Base-by-base conservation (phyloP, 1,140 invertebrate species). In the Drosophila tsacasi region DNA sequence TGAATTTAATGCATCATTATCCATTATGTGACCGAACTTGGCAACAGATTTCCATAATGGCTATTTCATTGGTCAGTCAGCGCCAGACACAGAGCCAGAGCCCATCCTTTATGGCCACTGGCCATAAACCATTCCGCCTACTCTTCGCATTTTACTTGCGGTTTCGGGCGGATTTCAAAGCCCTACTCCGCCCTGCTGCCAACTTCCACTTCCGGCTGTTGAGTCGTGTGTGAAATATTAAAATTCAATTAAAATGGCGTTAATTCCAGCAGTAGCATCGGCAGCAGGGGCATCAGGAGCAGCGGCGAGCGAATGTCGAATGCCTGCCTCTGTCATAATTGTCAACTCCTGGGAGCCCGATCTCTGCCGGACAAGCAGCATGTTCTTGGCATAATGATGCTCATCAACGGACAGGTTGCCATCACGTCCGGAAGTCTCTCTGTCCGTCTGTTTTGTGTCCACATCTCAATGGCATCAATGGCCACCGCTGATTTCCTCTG, bases 171-270 rank as follows among this genome's bases (percentile, higher is more conserved):
- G 55, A 23, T 72, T 86, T 66, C 61, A 80, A 77, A 73, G 76
- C 83, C 84, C 59, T 60, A 35, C 39, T 25, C 35, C 37, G 52
- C 52, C 35, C 44, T 32, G 50, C 46, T 68, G 67, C 74, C 61
- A 67, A 65, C 71, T 64, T 64, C 71, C 83, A 83, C 66, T 87
- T 87, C 83, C 83, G 83, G 69, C 73, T 75, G 81, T 81, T 72
- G 85, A 78, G 75, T 78, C 75, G 75, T 91, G 80, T 90, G 90
- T 92, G 81, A 92, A 92, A 92, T 92, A 92, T 92, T 92, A 92
- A 92, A 92, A 92, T 92, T 92, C 90, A 92, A 92, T 92, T 92
- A 92, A 92, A 92, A 92, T 90, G 82, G 83, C 90, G 90, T 92
- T 92, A 92, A 92, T 92, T 89, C 79, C 77, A 82, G 84, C 79